phyloP scores from a whole-genome alignment of 2,113 vertebrate species.

The Percina caprodes region DNA sequence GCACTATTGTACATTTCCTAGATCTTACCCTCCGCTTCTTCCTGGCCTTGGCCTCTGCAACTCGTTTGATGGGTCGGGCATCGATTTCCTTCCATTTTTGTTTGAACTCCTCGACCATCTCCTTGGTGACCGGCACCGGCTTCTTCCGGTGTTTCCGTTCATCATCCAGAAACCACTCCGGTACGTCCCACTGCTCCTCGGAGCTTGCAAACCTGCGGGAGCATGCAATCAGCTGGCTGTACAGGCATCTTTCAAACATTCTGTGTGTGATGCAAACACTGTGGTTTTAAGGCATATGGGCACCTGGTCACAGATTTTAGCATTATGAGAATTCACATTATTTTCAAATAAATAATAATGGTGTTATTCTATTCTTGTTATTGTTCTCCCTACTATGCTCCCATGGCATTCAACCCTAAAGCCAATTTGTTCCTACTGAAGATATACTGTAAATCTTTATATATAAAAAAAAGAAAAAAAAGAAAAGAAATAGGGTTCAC shows the following conservation, averaged over 20 bases:
- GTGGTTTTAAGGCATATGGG: not conserved
- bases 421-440: not conserved
- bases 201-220: constrained; percentile 88
- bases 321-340: not conserved
- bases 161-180: constrained; percentile 92
- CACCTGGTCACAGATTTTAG: not conserved
- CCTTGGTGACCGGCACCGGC: constrained; percentile 87
- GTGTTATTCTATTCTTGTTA: not conserved
- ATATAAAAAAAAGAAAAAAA: too few relatives aligned
- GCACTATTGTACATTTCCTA: not conserved
- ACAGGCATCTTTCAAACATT: not conserved
- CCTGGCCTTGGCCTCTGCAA: constrained; percentile 96
- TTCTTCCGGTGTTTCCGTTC: constrained; percentile 90
- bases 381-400: not conserved
- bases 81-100: constrained; percentile 95
- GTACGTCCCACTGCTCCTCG: constrained; percentile 89
- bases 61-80: constrained; percentile 94
- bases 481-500: not conserved
- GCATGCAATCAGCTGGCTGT: not conserved
- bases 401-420: not conserved
- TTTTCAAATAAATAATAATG: not conserved
- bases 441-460: not conserved
- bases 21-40: constrained; percentile 93
- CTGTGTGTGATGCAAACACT: not conserved
- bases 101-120: constrained; percentile 92